Conservation (phyloP, 2,113 vertebrate genomes). For the Lamprotornis superbus region DNA sequence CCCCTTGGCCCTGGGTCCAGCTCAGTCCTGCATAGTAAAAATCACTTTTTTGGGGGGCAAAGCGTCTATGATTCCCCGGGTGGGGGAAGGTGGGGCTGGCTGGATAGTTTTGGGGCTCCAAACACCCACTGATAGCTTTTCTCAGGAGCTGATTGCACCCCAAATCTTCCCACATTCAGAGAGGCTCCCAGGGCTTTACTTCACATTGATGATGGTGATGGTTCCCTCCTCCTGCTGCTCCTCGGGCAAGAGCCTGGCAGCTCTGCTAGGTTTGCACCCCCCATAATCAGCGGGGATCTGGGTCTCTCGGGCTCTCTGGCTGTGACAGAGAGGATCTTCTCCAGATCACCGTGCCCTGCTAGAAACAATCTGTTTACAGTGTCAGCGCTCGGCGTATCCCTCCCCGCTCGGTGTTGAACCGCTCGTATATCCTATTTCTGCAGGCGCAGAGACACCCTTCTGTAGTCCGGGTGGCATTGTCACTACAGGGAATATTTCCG, state of each 20-base stretch:
- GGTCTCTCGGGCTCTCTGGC: not conserved
- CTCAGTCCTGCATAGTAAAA: not conserved
- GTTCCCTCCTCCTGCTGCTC: not conserved
- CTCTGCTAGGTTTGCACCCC: not conserved
- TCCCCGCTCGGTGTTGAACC: not conserved
- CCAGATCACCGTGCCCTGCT: not conserved
- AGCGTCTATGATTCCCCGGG: not conserved
- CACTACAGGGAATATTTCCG: not conserved
- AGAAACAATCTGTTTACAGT: slow-evolving; percentile 37
- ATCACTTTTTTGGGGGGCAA: not conserved
- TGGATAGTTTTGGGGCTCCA: not conserved
- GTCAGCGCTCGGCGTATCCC: not conserved
- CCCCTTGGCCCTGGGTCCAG: not conserved
- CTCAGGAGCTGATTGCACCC: not conserved
- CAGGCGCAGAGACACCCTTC: not conserved
- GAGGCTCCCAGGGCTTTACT: not conserved
- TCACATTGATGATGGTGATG: not conserved
- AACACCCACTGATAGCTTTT: not conserved
- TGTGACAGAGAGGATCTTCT: not conserved
- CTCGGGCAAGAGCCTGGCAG: not conserved
- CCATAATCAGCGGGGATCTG: fast-evolving
- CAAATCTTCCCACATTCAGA: not conserved
- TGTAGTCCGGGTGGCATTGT: not conserved
- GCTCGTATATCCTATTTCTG: not conserved
- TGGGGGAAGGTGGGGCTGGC: not conserved